A percentile compares a stretch with the other conserved stretches of the same genome.
Conservation (phyloP, 2,888 invertebrate species). For the Lathronympha strigana region DNA sequence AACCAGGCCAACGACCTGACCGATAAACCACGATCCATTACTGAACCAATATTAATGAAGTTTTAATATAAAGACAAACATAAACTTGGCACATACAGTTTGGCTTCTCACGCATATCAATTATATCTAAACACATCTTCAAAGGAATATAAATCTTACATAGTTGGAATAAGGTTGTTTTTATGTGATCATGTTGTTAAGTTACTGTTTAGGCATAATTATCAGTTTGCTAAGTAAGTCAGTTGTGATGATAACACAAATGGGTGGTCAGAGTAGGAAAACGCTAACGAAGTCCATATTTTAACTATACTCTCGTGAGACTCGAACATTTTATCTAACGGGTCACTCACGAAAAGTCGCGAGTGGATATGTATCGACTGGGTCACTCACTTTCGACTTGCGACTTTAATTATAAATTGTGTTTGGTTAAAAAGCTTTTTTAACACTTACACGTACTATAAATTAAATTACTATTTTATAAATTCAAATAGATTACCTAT, state of each 20-base stretch:
- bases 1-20: constrained; percentile 23
- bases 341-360: too few relatives aligned
- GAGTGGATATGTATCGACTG: too few relatives aligned
- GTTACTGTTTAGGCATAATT: constrained; percentile 55
- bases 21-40: constrained; percentile 43
- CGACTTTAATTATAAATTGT: too few relatives aligned
- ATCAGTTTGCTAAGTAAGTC: constrained; percentile 61
- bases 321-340: too few relatives aligned
- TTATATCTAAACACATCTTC: constrained; percentile 41
- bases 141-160: constrained; percentile 29
- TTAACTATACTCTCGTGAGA: too few relatives aligned
- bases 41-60: constrained; percentile 51
- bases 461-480: too few relatives aligned
- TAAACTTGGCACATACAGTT: constrained; percentile 46
- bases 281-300: neutral
- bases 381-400: too few relatives aligned
- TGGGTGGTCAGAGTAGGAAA: constrained; percentile 27
- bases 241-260: constrained; percentile 60
- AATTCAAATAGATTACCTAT: too few relatives aligned
- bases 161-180: constrained; percentile 22
- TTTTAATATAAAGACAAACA: constrained; percentile 51
- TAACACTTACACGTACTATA: too few relatives aligned
- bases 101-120: constrained; percentile 54
- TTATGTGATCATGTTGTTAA: constrained; percentile 23
- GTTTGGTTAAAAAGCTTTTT: too few relatives aligned